phyloP scores from a whole-genome alignment of 2,113 vertebrate genomes.

The Chaenogobius annularis region DNA sequence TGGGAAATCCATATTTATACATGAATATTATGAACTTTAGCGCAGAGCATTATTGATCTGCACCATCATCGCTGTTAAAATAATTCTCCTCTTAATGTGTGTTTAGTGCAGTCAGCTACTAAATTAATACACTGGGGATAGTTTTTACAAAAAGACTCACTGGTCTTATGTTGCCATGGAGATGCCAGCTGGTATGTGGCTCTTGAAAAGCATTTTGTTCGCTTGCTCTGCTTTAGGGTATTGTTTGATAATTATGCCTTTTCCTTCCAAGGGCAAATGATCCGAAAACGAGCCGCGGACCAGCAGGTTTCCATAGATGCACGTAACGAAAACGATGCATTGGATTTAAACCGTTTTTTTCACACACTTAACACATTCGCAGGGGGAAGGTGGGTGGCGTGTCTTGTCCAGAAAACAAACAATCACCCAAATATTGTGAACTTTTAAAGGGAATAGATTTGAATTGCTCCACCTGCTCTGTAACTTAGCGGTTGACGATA shows the following conservation, averaged over 20 bases:
- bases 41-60: background rate
- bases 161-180: constrained; percentile 6
- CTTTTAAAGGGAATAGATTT: background rate
- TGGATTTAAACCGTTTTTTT: background rate
- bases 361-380: no score
- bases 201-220: background rate
- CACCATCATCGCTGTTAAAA: background rate
- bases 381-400: no score
- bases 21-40: constrained; percentile 2
- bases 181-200: background rate
- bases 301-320: background rate
- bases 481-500: no score
- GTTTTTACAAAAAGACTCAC: background rate
- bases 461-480: background rate
- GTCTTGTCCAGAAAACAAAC: background rate
- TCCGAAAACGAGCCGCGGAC: background rate
- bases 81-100: background rate
- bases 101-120: constrained; percentile 1
- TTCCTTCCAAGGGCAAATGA: background rate
- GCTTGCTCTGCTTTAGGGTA: background rate
- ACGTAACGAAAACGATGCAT: background rate
- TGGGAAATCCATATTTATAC: constrained; percentile 5
- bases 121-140: constrained; percentile 6
- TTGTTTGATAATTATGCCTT: background rate
- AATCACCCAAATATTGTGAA: background rate